phyloP scores from a whole-genome alignment of 2,888 invertebrate genomes.

The Sericinus montela region DNA sequence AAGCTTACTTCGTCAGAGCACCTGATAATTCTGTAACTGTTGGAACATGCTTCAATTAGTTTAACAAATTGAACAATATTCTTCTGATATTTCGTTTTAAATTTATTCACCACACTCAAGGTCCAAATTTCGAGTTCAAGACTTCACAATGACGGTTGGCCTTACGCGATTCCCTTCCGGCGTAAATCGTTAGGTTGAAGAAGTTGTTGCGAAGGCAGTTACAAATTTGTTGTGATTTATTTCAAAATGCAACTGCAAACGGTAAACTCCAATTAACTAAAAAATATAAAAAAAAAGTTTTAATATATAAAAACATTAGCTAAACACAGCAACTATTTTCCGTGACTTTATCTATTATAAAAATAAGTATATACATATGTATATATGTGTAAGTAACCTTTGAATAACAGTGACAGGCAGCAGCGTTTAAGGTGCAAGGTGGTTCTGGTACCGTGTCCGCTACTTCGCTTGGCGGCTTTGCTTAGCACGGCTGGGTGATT shows the following conservation, averaged over 20 bases:
- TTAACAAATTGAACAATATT: constrained; percentile 10
- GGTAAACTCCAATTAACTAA: background rate
- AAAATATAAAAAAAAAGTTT: too few relatives aligned
- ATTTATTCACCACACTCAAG: background rate
- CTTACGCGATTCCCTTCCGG: constrained; percentile 17
- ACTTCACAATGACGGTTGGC: background rate
- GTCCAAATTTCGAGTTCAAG: background rate
- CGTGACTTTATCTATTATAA: too few relatives aligned
- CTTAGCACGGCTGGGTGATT: too few relatives aligned
- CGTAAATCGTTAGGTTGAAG: constrained; percentile 16
- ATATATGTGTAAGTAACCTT: too few relatives aligned
- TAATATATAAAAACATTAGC: too few relatives aligned
- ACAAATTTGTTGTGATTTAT: constrained; percentile 11
- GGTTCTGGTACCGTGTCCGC: too few relatives aligned
- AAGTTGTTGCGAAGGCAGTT: constrained; percentile 16
- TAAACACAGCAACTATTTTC: too few relatives aligned
- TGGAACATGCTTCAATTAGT: constrained; percentile 9
- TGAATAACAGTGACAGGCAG: too few relatives aligned
- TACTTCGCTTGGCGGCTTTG: too few relatives aligned
- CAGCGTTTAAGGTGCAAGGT: too few relatives aligned
- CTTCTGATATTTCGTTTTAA: background rate
- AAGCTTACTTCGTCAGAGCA: constrained; percentile 3
- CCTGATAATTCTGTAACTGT: constrained; percentile 13
- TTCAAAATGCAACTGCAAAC: constrained; percentile 2
- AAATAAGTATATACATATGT: too few relatives aligned